Evolutionary conservation across 2,888 invertebrate genomes (phyloP).

Genomic region (Smittia aterrima): DNA sequence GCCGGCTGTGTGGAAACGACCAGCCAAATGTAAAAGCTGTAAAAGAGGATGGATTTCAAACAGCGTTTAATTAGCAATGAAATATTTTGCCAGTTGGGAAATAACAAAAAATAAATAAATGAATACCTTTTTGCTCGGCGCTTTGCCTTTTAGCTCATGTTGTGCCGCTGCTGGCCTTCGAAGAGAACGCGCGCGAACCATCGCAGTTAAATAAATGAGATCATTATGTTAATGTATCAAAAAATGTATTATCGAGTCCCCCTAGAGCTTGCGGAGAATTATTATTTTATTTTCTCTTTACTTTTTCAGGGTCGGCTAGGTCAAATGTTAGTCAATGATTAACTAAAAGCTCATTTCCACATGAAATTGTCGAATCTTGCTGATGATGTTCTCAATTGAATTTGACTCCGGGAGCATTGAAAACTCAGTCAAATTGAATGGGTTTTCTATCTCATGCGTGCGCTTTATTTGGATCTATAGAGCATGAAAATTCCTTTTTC

Average conservation of each 20-base stretch:
- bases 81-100: constrained; percentile 26
- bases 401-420: no score
- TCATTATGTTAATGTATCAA: constrained; percentile 40
- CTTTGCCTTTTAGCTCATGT: neutral
- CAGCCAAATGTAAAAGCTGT: neutral
- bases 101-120: neutral
- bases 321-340: no score
- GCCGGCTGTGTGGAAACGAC: neutral
- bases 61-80: constrained; percentile 41
- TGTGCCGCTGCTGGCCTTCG: neutral
- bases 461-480: no score
- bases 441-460: no score
- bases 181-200: neutral
- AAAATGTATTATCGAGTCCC: constrained; percentile 5
- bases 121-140: constrained; percentile 26
- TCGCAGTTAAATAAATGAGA: constrained; percentile 26
- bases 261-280: no score
- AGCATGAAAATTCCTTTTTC: no score
- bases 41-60: constrained; percentile 22
- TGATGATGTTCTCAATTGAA: no score
- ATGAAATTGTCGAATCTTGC: no score
- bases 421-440: no score
- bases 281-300: no score
- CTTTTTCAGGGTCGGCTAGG: no score
- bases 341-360: no score